Percentiles rank a stretch among this genome's conserved stretches.
These are phyloP conservation scores for Temnothorax longispinosus DNA, from an alignment of 1,140 invertebrate species.

Conservation along the genomic window DNA sequence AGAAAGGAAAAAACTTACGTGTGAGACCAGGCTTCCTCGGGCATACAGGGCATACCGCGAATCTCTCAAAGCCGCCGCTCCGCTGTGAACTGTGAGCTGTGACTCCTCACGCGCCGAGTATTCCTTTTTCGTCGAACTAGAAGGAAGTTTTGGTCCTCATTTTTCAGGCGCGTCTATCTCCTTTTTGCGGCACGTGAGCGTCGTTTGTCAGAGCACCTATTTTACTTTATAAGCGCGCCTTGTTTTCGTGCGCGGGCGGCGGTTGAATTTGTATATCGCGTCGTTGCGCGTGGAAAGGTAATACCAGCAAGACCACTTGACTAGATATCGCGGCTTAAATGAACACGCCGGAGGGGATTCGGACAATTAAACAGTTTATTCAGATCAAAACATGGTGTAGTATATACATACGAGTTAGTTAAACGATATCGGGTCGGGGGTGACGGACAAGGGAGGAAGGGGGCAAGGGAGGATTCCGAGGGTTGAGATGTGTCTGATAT, in stretches of 20 bases:
- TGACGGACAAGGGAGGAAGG: neutral
- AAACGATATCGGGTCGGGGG: conserved; percentile 75
- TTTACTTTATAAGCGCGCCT: conserved; percentile 55
- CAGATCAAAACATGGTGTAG: conserved; percentile 81
- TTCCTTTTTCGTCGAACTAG: conserved; percentile 56
- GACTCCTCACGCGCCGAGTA: conserved; percentile 44
- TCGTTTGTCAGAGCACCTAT: conserved; percentile 57
- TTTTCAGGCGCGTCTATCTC: conserved; percentile 54
- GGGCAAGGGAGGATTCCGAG: conserved; percentile 31
- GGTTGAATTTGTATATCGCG: neutral
- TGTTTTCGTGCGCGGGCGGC: neutral
- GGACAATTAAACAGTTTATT: conserved; percentile 84
- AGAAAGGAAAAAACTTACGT: neutral
- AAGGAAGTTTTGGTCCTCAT: conserved; percentile 52
- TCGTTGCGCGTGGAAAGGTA: neutral
- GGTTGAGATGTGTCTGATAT: conserved; percentile 70
- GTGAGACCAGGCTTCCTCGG: neutral
- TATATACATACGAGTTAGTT: conserved; percentile 83
- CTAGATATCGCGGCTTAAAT: neutral
- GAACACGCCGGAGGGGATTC: conserved; percentile 6
- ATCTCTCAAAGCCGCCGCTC: conserved; percentile 46
- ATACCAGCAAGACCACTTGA: neutral
- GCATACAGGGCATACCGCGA: neutral
- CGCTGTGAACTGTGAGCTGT: neutral
- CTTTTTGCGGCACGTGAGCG: conserved; percentile 54